A percentile compares a stretch with the other conserved stretches of the same genome.
Conservation (phyloP, 2,888 invertebrate species). For the Plutella xylostella region DNA sequence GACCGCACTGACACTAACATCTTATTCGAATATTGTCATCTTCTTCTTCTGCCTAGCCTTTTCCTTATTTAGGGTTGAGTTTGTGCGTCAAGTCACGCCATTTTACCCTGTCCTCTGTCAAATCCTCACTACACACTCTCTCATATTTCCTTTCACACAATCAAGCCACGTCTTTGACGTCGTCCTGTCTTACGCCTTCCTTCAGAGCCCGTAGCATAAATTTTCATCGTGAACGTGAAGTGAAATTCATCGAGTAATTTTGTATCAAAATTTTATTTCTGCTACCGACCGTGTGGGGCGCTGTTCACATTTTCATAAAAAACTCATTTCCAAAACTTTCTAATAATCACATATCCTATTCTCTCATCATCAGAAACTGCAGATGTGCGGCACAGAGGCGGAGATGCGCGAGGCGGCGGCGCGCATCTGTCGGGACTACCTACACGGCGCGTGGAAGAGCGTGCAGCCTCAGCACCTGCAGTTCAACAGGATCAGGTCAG, state of each 20-base stretch:
- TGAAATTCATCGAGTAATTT: neutral
- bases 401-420: conserved; percentile 88
- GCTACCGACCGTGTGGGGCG: neutral
- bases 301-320: neutral
- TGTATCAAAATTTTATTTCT: neutral
- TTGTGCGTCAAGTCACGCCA: no score
- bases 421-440: conserved; percentile 88
- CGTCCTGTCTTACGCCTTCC: no score
- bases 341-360: neutral
- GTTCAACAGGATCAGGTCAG: conserved; percentile 87
- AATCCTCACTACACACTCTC: no score
- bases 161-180: no score
- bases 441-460: conserved; percentile 91
- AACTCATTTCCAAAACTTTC: neutral
- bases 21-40: no score
- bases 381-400: conserved; percentile 74
- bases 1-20: no score
- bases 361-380: conserved; percentile 45
- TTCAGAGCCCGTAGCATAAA: neutral
- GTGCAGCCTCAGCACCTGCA: conserved; percentile 82
- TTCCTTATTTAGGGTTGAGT: no score
- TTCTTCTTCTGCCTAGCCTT: no score
- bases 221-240: no score
- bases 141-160: no score
- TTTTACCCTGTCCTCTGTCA: no score